Evolutionary conservation across 2,797 vertebrate species (phyloP).

Genomic region (Cyclopterus lumpus): DNA sequence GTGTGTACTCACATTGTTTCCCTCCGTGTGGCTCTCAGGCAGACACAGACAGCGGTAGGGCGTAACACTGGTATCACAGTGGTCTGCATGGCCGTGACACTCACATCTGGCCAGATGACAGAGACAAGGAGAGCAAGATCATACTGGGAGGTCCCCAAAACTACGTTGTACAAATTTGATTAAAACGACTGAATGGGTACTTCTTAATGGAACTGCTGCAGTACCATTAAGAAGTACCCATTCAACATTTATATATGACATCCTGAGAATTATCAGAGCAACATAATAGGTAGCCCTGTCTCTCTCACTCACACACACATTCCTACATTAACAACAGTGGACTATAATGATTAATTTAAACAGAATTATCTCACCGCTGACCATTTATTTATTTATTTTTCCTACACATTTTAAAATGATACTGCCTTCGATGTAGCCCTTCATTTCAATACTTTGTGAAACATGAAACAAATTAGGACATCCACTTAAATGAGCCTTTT

Average conservation of each 20-base stretch:
- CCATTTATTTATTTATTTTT: background rate
- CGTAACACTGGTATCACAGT: constrained; percentile 82
- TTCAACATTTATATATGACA: constrained; percentile 84
- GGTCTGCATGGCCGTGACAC: constrained; percentile 90
- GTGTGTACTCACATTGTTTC: constrained; percentile 88
- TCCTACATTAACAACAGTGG: background rate
- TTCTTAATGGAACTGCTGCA: constrained; percentile 10
- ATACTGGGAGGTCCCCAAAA: background rate
- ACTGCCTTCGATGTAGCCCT: background rate
- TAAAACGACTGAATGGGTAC: background rate
- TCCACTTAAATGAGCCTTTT: background rate
- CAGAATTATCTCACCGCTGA: background rate
- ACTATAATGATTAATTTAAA: background rate
- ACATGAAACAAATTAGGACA: background rate
- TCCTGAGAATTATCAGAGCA: constrained; percentile 75
- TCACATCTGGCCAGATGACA: constrained; percentile 85
- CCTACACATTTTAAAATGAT: background rate
- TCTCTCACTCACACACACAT: constrained; percentile 23
- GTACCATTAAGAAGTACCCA: constrained; percentile 72
- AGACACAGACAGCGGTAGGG: constrained; percentile 89
- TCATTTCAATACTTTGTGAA: background rate
- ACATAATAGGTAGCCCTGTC: constrained; percentile 64
- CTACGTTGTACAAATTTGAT: background rate
- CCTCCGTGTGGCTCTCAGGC: constrained; percentile 88
- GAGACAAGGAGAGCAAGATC: constrained; percentile 1